Evolutionary conservation across 2,797 vertebrate species (phyloP).

Genomic region (Sebastes trivittatus): DNA sequence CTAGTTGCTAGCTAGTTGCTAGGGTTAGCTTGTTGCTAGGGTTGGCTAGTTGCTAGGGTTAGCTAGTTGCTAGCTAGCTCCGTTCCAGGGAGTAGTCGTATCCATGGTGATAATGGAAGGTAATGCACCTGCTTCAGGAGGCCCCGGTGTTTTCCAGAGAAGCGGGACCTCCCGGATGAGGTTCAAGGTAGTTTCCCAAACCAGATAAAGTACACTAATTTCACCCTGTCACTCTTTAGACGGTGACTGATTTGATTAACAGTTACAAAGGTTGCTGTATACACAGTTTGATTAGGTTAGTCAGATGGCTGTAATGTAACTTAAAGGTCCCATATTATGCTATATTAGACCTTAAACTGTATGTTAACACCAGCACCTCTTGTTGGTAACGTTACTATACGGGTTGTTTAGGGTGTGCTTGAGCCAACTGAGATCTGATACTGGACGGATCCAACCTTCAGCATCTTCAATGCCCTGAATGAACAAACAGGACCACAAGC

Average conservation of each 20-base stretch:
- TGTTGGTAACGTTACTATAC: too few species aligned
- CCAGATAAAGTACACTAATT: not conserved
- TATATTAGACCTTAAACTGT: too few species aligned
- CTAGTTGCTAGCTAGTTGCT: too few species aligned
- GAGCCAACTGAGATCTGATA: not conserved
- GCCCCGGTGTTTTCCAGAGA: not conserved
- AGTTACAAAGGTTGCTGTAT: not conserved
- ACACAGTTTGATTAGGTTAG: not conserved
- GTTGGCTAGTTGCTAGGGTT: too few species aligned
- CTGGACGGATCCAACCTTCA: not conserved
- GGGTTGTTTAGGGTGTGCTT: not conserved
- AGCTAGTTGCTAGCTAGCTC: not conserved
- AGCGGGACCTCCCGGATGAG: not conserved
- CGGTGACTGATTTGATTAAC: not conserved
- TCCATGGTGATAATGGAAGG: not conserved
- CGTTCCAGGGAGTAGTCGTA: conserved; percentile 38
- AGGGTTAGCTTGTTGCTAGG: too few species aligned
- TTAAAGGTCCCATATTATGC: too few species aligned
- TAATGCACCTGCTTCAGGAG: conserved; percentile 24
- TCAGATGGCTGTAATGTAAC: not conserved
- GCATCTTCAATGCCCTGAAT: not conserved
- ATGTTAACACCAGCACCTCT: not conserved
- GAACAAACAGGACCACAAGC: not conserved
- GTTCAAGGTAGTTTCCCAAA: not conserved
- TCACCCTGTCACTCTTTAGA: not conserved